Percentiles rank a stretch among this genome's conserved stretches.
These are phyloP conservation scores for Phrynocephalus guinanensis DNA, from an alignment of 2,797 vertebrate species.

Conservation along the genomic window DNA sequence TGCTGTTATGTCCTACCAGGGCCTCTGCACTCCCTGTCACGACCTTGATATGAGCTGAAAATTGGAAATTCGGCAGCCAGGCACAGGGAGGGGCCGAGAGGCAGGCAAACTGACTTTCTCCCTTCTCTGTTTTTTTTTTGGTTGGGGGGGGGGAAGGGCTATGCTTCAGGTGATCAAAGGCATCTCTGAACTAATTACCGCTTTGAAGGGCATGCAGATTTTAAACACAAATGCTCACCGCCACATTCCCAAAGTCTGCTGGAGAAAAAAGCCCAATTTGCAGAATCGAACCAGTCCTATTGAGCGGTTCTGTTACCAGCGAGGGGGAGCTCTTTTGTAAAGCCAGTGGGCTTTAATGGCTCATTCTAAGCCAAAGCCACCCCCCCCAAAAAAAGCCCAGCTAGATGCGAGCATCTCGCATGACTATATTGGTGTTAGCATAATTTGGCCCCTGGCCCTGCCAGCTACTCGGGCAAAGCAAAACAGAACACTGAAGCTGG, in stretches of 20 bases:
- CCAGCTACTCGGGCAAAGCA: not conserved
- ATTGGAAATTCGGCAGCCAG: constrained; percentile 87
- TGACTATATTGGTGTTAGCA: no score
- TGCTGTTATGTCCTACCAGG: constrained; percentile 99
- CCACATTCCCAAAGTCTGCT: fast-evolving
- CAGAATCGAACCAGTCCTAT: not conserved
- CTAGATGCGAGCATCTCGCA: no score
- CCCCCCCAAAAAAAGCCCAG: no score
- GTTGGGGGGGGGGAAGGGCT: no score
- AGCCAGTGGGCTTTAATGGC: not conserved
- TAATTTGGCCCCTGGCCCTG: not conserved
- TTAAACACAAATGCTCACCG: not conserved
- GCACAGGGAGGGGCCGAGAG: constrained; percentile 52
- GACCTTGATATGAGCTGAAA: constrained; percentile 96
- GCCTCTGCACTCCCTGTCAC: constrained; percentile 90
- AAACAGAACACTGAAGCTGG: not conserved
- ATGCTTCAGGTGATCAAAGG: no score
- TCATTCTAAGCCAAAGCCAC: not conserved
- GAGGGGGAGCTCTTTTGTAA: not conserved
- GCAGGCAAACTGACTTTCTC: not conserved
- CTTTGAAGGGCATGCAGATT: no score
- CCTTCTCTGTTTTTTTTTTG: no score
- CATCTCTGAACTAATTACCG: no score
- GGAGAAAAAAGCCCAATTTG: no score
- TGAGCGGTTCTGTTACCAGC: not conserved